Conservation (phyloP, 2,113 vertebrate genomes). For the Craseonycteris thonglongyai region DNA sequence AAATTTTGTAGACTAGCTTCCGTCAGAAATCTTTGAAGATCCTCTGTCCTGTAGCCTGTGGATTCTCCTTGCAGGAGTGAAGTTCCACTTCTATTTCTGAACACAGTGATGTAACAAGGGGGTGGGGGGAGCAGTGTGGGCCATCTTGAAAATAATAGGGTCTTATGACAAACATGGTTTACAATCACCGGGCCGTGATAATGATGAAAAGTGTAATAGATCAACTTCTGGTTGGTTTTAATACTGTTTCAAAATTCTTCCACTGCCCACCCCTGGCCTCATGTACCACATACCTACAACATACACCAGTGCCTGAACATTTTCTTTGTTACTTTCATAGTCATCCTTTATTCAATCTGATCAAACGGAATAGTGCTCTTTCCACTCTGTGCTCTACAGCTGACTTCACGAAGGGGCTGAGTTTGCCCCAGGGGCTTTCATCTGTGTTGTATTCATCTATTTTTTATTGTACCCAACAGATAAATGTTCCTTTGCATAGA, state of each 20-base stretch:
- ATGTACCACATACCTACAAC: too few relatives aligned
- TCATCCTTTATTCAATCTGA: neutral
- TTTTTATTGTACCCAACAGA: neutral
- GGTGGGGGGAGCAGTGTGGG: neutral
- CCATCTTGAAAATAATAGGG: neutral
- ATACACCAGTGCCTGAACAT: neutral
- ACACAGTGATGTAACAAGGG: neutral
- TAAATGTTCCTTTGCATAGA: neutral
- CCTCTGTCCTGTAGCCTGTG: neutral
- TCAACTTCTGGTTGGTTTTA: neutral
- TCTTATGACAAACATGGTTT: neutral
- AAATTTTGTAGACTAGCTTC: neutral
- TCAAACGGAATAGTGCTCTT: neutral
- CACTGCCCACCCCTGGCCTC: neutral
- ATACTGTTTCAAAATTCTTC: neutral
- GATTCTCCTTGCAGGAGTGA: neutral
- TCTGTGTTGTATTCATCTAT: neutral
- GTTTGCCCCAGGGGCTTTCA: neutral
- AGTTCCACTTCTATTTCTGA: neutral
- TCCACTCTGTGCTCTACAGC: neutral
- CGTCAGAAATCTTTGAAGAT: neutral
- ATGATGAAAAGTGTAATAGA: neutral
- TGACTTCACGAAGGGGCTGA: neutral
- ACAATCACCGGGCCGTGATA: neutral
- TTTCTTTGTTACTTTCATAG: neutral